Evolutionary conservation across 2,113 vertebrate genomes (phyloP).

Genomic region (Tragulus kanchil): DNA sequence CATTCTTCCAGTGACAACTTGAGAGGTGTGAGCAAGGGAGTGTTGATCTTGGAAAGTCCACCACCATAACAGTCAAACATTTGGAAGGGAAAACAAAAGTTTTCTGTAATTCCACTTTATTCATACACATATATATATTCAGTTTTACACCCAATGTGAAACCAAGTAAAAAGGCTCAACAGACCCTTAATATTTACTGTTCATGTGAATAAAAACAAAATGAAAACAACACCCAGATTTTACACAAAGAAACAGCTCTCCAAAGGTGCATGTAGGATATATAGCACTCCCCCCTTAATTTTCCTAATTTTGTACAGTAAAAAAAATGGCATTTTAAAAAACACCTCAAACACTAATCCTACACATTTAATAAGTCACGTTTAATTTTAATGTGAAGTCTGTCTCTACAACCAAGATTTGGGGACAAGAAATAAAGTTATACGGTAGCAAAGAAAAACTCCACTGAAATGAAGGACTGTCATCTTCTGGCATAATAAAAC

Average conservation of each 20-base stretch:
- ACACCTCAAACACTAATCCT: background rate
- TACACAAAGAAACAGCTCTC: slow-evolving; percentile 17
- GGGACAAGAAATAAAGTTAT: background rate
- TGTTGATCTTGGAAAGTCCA: slow-evolving; percentile 98
- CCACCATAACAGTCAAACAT: slow-evolving; percentile 96
- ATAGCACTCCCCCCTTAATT: background rate
- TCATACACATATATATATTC: background rate
- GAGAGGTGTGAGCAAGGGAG: slow-evolving; percentile 95
- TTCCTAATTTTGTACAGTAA: background rate
- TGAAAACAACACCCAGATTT: slow-evolving; percentile 8
- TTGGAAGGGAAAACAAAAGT: slow-evolving; percentile 39
- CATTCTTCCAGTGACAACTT: slow-evolving; percentile 95
- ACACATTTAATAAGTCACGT: background rate
- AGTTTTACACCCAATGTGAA: slow-evolving; percentile 48
- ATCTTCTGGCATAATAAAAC: background rate
- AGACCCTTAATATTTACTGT: slow-evolving; percentile 26
- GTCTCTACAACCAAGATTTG: background rate
- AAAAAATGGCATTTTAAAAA: background rate
- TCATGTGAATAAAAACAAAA: slow-evolving; percentile 36
- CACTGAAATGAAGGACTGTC: background rate
- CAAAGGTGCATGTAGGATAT: background rate
- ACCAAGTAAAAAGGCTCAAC: slow-evolving; percentile 38
- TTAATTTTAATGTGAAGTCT: background rate
- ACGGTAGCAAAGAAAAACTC: background rate
- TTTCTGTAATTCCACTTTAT: slow-evolving; percentile 46